Base-by-base conservation (phyloP, 35 echinoderm and acorn worm species). In the Lytechinus pictus region DNA sequence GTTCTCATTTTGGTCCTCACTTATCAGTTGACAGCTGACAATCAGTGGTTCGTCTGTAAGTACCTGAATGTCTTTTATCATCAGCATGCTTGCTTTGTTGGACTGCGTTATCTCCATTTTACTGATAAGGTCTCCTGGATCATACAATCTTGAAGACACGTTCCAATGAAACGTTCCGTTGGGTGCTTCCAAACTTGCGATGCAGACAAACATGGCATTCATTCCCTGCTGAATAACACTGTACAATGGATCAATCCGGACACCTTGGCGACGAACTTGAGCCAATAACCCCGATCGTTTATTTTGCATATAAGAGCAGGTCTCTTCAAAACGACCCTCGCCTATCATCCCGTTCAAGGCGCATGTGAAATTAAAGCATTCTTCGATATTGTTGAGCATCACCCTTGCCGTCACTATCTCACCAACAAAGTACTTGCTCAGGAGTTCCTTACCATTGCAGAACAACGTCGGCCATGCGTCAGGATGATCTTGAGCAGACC, bases 171-270 rank as follows among this genome's bases (percentile, higher is more conserved):
- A 93, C 53, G 10, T 53, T 33, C 92, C 92, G 16, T 57, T 5
- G 16, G 92, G 92, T 13, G 54, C 52, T 53, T 93, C 54, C 9
- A 13, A 27, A 57, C 92, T 93, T 14, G 92, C 54, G 13, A 93
- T 57, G 54, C 92, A 93, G 14, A 93, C 52, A 57, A 93, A 93
- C 92, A 57, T 93, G 92, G 92, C 92, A 57, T 93, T 53, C 53
- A 55, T 54, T 27, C 92, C 92, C 11, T 55, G 53, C 53, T 57
- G 92, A 24, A 57, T 57, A 44, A 93, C 54, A 57, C 52, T 57
- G 54, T 93, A 93, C 92, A 93, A 57, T 4, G 92, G 92, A 55
- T 93, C 92, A 16, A 93, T 28, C 13, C 92, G 92, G 27, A 93
- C 55, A 5, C 92, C 92, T n/a, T 54, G 92, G 3, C 53, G 91